phyloP scores from a whole-genome alignment of 2,797 vertebrate species.

The Triplophysa yarkandensis region DNA sequence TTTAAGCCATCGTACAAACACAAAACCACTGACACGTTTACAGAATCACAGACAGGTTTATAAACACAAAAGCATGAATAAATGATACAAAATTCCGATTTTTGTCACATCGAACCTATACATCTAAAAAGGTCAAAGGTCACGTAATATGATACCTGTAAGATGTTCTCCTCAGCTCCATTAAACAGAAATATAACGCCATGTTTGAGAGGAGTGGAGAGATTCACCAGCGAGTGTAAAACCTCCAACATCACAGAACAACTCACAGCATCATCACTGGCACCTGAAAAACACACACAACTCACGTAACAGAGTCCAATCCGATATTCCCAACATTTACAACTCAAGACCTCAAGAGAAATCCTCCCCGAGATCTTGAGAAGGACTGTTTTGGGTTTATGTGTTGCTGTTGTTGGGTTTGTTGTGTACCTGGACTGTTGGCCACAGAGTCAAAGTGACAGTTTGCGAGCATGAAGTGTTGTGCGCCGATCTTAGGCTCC shows the following conservation, averaged over 20 bases:
- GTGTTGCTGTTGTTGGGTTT: not conserved
- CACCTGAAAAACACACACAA: constrained; percentile 75
- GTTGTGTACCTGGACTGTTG: constrained; percentile 85
- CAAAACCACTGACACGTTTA: too few species aligned
- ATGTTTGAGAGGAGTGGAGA: constrained; percentile 82
- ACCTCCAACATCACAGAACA: constrained; percentile 97
- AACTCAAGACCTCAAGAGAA: too few species aligned
- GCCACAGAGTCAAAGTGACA: constrained; percentile 98
- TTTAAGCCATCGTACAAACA: too few species aligned
- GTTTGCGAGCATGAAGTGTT: constrained; percentile 92
- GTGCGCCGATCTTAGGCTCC: constrained; percentile 82
- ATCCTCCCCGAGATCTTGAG: too few species aligned
- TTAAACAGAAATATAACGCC: constrained; percentile 97
- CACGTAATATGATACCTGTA: constrained; percentile 80
- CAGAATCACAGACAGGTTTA: too few species aligned
- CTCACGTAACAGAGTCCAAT: not conserved
- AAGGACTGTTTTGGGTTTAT: too few species aligned
- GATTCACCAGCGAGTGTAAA: constrained; percentile 84
- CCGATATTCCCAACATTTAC: too few species aligned
- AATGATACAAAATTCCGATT: too few species aligned
- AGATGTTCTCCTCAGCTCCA: constrained; percentile 93
- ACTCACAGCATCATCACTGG: constrained; percentile 97
- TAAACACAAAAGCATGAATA: too few species aligned
- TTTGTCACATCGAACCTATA: too few species aligned
- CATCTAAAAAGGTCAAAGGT: constrained; percentile 9